Conservation (phyloP, 2,113 vertebrate genomes). For the Ctenodactylus gundi region DNA sequence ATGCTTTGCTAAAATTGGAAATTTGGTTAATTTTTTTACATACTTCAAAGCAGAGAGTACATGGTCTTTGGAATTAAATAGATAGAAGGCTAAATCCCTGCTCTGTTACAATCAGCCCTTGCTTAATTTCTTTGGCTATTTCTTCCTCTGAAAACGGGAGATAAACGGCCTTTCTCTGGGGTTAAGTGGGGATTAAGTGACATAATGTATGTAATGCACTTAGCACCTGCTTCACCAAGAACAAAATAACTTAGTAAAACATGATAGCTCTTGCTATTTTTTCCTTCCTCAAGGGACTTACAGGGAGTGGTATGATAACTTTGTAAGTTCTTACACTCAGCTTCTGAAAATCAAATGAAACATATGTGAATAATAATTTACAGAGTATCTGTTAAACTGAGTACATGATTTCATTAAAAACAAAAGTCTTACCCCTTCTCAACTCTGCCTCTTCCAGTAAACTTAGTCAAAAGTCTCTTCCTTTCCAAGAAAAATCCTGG, state of each 20-base stretch:
- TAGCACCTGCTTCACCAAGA: background rate
- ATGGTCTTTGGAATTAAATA: background rate
- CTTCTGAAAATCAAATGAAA: background rate
- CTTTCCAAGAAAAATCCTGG: background rate
- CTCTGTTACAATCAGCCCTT: background rate
- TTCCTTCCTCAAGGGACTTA: background rate
- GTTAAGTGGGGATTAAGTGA: slow-evolving; percentile 20
- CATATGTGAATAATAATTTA: background rate
- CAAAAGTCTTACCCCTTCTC: background rate
- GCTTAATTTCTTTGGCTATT: slow-evolving; percentile 9
- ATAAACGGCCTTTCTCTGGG: background rate
- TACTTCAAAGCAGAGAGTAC: background rate
- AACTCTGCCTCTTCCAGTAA: background rate
- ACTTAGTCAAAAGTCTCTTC: background rate
- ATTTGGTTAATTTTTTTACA: background rate
- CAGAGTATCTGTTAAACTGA: background rate
- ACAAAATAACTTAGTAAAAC: background rate
- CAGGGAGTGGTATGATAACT: background rate
- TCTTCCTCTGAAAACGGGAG: background rate
- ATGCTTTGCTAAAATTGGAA: background rate
- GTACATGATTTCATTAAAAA: background rate
- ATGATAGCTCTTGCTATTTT: background rate
- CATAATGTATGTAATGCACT: background rate
- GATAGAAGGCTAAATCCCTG: background rate
- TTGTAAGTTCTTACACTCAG: background rate